Evolutionary conservation across 2,888 invertebrate species (phyloP), one percentile per base, ranked within the genome.

Genomic region (Norana najaformis): DNA sequence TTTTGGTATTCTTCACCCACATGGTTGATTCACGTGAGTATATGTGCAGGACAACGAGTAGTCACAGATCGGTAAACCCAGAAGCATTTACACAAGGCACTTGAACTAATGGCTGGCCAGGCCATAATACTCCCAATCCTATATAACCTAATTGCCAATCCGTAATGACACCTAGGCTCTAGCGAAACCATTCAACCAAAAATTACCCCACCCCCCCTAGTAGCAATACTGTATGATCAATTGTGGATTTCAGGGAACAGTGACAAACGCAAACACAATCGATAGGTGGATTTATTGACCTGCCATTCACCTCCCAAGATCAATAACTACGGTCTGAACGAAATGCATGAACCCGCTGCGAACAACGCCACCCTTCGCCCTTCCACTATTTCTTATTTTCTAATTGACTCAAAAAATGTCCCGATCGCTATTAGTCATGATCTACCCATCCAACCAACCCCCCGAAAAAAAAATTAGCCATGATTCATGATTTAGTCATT

Each of bases 141-240:
- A 8, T n/a, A 69, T 69, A 69, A 69, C 69, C 69, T 69, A 69
- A 69, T 69, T 69, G 69, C 69, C 30, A 69, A n/a, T 69, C 69
- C 69, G 69, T 69, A 69, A 69, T n/a, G 69, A 69, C 69, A 69
- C 30, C 69, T 69, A 69, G 69, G 69, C 69, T 69, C 69, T 69
- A 6, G 69, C 69, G 13, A 69, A 69, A 8, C 69, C 69, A 69
- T n/a, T n/a, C 69, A 69, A 69, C 69, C 69, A 69, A n/a, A 69
- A 69, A 30, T 69, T 23, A 47, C 47, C 8, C 23, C 53, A 4
- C 53, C 23, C 20, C 30, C 30, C n/a, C 30, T 1, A n/a, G n/a
- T n/a, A n/a, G 69, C 69, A 69, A 30, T n/a, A 8, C 69, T 69
- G 47, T 47, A n/a, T n/a, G 0, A 8, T 69, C 69, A n/a, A n/a